These are phyloP conservation scores for Hyalella azteca DNA, from an alignment of 2,888 invertebrate species.

Conservation along the genomic window DNA sequence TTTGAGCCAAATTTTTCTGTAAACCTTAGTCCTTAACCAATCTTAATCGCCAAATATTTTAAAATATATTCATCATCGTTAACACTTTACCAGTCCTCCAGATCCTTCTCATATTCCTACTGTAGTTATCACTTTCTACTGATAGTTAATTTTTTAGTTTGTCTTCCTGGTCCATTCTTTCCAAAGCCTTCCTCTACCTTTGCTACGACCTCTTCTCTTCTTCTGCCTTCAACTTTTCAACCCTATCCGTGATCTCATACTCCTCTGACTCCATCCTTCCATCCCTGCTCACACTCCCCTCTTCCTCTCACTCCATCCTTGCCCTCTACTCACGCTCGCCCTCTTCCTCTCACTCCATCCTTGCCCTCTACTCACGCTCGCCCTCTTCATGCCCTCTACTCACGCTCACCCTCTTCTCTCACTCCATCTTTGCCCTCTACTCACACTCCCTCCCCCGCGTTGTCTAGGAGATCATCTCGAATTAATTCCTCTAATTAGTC, in stretches of 20 bases:
- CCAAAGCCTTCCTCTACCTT: too few relatives aligned
- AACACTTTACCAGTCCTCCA: too few relatives aligned
- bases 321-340: background rate
- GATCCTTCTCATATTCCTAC: too few relatives aligned
- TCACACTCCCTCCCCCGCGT: background rate
- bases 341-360: background rate
- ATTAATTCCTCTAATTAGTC: conserved; percentile 22
- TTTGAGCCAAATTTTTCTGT: too few relatives aligned
- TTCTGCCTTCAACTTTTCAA: background rate
- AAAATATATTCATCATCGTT: too few relatives aligned
- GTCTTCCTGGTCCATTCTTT: too few relatives aligned
- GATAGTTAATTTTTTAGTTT: too few relatives aligned
- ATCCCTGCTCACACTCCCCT: background rate
- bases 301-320: background rate
- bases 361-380: background rate
- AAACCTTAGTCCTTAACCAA: too few relatives aligned
- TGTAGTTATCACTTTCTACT: too few relatives aligned
- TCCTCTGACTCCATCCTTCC: background rate
- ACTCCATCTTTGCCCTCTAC: background rate
- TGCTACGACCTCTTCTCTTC: too few relatives aligned
- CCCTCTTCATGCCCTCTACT: background rate
- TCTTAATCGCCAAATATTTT: too few relatives aligned
- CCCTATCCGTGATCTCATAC: background rate
- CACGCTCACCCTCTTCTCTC: background rate
- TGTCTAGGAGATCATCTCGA: background rate